phyloP scores from a whole-genome alignment of 2,888 invertebrate genomes.

The Chaetogeoica ovagalla region DNA sequence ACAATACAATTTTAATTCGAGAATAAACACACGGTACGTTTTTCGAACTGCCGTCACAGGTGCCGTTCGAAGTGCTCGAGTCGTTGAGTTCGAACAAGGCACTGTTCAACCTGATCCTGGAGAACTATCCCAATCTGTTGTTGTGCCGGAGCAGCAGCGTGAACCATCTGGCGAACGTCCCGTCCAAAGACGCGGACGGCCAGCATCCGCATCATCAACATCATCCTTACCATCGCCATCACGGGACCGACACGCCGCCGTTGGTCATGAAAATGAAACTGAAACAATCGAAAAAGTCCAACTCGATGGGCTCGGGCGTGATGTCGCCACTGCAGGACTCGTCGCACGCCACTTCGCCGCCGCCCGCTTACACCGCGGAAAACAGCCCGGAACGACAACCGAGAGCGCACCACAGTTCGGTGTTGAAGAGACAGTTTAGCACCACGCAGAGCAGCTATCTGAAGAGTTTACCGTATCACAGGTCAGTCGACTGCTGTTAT shows the following conservation, averaged over 20 bases:
- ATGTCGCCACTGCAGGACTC: conserved; percentile 27
- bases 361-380: conserved; percentile 11
- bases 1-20: too few species aligned
- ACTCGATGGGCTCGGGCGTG: conserved; percentile 25
- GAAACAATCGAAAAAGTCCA: conserved; percentile 59
- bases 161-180: conserved; percentile 61
- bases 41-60: conserved; percentile 60
- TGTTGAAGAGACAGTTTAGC: conserved; percentile 40
- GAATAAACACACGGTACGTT: not conserved
- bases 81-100: conserved; percentile 68
- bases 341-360: conserved; percentile 6
- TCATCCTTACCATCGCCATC: not conserved
- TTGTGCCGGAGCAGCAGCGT: conserved; percentile 69
- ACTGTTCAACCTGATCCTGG: conserved; percentile 71
- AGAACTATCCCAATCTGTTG: conserved; percentile 73
- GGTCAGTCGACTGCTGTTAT: conserved; percentile 19
- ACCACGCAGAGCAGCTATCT: conserved; percentile 31
- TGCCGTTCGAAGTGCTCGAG: conserved; percentile 69
- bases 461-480: conserved; percentile 47
- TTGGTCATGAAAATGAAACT: conserved; percentile 70
- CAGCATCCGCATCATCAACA: not conserved
- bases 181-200: not conserved
- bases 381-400: conserved; percentile 39
- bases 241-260: conserved; percentile 60
- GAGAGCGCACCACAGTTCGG: conserved; percentile 17